Conservation (phyloP, 2,797 vertebrate species). For the Peromyscus nudipes region DNA sequence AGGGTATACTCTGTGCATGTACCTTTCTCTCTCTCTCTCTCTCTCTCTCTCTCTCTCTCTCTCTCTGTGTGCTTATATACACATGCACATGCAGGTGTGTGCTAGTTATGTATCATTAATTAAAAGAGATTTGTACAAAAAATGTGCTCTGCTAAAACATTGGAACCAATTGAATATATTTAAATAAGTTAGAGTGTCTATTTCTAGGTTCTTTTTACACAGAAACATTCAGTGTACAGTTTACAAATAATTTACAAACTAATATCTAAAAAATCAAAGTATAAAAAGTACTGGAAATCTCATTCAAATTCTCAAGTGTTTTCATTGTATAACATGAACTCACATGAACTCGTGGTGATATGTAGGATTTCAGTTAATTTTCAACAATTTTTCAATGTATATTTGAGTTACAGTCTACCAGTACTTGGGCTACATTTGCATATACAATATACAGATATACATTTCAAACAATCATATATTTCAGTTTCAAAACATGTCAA, state of each 20-base stretch:
- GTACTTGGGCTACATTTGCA: background rate
- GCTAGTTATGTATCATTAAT: slow-evolving; percentile 37
- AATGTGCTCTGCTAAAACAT: background rate
- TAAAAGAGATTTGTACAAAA: slow-evolving; percentile 17
- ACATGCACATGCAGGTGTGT: background rate
- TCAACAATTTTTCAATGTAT: slow-evolving; percentile 1
- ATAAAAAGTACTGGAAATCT: background rate
- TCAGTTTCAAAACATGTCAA: background rate
- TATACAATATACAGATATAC: background rate
- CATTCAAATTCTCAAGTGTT: slow-evolving; percentile 1
- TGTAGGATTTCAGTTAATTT: slow-evolving; percentile 45
- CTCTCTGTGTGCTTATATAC: background rate
- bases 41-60: too few relatives aligned
- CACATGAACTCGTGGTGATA: background rate
- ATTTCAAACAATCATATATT: slow-evolving; percentile 41
- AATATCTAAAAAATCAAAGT: slow-evolving; percentile 15
- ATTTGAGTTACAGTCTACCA: background rate
- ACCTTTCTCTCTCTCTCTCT: too few relatives aligned
- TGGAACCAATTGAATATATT: background rate
- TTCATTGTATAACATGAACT: background rate
- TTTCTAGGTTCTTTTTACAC: slow-evolving; percentile 25
- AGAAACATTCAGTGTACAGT: slow-evolving; percentile 8
- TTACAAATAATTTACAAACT: slow-evolving; percentile 59
- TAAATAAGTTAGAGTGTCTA: slow-evolving; percentile 47
- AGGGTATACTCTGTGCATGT: accelerated